A percentile compares a stretch with the other conserved stretches of the same genome.
Evolutionary conservation across 2,888 invertebrate species (phyloP).

Genomic region (Drosophila ezoana): DNA sequence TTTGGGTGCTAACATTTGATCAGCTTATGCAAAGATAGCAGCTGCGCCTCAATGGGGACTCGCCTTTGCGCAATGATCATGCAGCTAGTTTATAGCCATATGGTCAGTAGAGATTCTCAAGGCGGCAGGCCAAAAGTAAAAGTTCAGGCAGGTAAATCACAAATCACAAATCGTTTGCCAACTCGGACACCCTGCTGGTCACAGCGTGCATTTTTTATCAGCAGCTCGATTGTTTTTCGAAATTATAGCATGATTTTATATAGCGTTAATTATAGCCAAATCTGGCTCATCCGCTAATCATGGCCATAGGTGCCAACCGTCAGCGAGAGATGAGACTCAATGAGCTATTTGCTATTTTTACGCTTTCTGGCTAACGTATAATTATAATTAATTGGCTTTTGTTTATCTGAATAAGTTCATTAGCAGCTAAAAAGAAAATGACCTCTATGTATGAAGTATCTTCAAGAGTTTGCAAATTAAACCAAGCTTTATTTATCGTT

Average conservation of each 20-base stretch:
- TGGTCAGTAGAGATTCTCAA: conserved; percentile 59
- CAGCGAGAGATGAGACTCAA: conserved; percentile 19
- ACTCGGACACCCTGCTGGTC: conserved; percentile 31
- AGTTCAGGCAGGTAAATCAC: conserved; percentile 50
- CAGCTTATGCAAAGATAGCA: conserved; percentile 66
- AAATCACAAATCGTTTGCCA: conserved; percentile 25
- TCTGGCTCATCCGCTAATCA: conserved; percentile 33
- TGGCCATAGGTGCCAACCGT: conserved; percentile 21
- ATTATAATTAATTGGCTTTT: conserved; percentile 9
- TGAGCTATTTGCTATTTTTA: conserved; percentile 8
- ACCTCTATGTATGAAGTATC: background rate
- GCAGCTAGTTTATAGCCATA: conserved; percentile 22
- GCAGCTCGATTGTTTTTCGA: conserved; percentile 21
- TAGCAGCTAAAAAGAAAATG: background rate
- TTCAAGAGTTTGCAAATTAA: background rate
- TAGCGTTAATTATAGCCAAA: conserved; percentile 39
- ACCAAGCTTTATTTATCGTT: background rate
- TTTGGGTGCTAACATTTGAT: conserved; percentile 67
- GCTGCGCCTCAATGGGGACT: conserved; percentile 30
- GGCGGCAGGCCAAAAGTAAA: conserved; percentile 61
- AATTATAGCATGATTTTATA: conserved; percentile 33
- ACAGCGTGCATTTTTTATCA: conserved; percentile 36
- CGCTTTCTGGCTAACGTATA: conserved; percentile 2
- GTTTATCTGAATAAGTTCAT: background rate
- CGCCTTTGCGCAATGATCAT: conserved; percentile 61